These are phyloP conservation scores for Orthonychiurus folsomi DNA, from an alignment of 2,888 invertebrate species.

Conservation along the genomic window DNA sequence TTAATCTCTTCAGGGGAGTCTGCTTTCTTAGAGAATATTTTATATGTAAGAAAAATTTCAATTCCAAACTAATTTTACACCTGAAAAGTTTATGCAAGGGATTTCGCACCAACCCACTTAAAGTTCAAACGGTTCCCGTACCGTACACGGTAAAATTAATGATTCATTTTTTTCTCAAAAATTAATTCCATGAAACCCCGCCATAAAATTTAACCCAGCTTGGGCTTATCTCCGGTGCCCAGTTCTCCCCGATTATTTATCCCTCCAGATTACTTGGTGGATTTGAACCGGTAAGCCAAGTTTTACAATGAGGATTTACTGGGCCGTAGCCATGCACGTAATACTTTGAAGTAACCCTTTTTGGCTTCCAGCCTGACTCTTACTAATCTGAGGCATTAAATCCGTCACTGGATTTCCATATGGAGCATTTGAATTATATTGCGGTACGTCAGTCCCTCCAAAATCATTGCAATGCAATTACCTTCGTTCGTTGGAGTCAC, in stretches of 20 bases:
- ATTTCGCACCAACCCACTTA: too few relatives aligned
- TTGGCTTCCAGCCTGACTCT: not conserved
- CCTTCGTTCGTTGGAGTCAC: too few relatives aligned
- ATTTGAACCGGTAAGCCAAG: not conserved
- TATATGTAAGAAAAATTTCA: too few relatives aligned
- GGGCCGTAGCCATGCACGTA: not conserved
- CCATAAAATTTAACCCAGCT: not conserved
- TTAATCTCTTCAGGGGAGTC: too few relatives aligned
- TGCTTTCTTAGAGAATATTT: too few relatives aligned
- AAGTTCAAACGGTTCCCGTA: too few relatives aligned
- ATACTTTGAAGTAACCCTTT: not conserved
- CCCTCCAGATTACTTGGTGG: not conserved
- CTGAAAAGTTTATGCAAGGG: too few relatives aligned
- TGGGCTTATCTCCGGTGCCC: not conserved
- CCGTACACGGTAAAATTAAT: too few relatives aligned
- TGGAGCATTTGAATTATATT: too few relatives aligned
- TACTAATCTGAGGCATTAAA: not conserved
- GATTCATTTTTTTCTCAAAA: not conserved
- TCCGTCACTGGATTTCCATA: not conserved
- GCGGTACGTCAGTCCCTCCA: too few relatives aligned
- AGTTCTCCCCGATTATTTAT: not conserved
- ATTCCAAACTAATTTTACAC: too few relatives aligned
- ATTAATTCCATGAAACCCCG: not conserved
- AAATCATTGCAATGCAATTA: too few relatives aligned
- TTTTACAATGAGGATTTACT: not conserved